Percentiles rank a stretch among this genome's conserved stretches.
Conservation (phyloP, 1,140 invertebrate genomes). For the Drosophila pallidifrons region DNA sequence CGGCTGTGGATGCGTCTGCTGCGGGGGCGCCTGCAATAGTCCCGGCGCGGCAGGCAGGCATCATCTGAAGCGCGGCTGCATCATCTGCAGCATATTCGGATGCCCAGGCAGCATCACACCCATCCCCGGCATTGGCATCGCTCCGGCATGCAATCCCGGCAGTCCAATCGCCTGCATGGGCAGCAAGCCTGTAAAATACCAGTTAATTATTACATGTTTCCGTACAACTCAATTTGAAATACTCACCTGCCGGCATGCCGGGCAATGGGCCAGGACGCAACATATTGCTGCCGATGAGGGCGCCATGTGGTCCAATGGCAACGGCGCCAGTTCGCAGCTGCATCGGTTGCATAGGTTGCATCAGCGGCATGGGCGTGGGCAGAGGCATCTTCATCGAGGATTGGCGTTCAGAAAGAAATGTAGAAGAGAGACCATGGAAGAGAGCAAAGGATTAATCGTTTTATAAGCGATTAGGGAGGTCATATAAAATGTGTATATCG, state of each 20-base stretch:
- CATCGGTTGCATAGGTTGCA: constrained; percentile 87
- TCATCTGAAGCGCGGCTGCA: constrained; percentile 93
- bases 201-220: neutral
- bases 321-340: constrained; percentile 88
- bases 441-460: constrained; percentile 60
- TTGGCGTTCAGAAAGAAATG: constrained; percentile 60
- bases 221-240: constrained; percentile 66
- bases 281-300: constrained; percentile 90
- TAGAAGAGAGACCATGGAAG: constrained; percentile 76
- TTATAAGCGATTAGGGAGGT: constrained; percentile 25
- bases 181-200: constrained; percentile 53
- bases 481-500: constrained; percentile 59
- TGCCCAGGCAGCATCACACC: constrained; percentile 89
- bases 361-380: constrained; percentile 86
- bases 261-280: constrained; percentile 88
- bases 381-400: constrained; percentile 59
- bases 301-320: constrained; percentile 89
- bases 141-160: constrained; percentile 86
- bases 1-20: constrained; percentile 53
- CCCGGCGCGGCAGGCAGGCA: constrained; percentile 85
- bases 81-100: constrained; percentile 89
- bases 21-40: constrained; percentile 71
- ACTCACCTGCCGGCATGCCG: constrained; percentile 90
- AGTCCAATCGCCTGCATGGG: constrained; percentile 84
- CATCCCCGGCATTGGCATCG: constrained; percentile 87